phyloP scores from a whole-genome alignment of 2,797 vertebrate species.

The Esox lucius region DNA sequence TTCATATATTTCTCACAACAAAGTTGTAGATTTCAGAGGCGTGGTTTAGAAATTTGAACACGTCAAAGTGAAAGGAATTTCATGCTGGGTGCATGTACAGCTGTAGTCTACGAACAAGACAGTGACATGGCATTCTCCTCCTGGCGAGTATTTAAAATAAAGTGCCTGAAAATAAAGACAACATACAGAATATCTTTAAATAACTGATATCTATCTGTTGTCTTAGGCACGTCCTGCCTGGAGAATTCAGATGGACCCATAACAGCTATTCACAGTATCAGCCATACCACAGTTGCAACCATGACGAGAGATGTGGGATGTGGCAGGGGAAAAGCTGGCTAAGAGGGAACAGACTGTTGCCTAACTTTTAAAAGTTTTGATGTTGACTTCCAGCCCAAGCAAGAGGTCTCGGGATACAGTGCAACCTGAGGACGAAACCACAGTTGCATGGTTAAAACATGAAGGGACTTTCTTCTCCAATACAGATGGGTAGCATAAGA shows the following conservation, averaged over 20 bases:
- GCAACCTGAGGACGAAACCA: slow-evolving; percentile 47
- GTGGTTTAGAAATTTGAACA: background rate
- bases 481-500: slow-evolving; percentile 28
- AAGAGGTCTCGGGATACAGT: slow-evolving; percentile 19
- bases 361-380: slow-evolving; percentile 42
- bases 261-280: background rate
- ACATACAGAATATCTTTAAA: background rate
- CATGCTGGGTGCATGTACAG: background rate
- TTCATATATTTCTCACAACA: background rate
- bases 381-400: slow-evolving; percentile 43
- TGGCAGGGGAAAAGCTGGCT: slow-evolving; percentile 40
- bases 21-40: background rate
- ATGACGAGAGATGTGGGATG: slow-evolving; percentile 27
- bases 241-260: background rate
- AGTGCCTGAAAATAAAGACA: background rate
- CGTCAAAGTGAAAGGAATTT: background rate
- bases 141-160: background rate
- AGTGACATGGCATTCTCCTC: background rate
- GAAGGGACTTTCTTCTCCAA: slow-evolving; percentile 41
- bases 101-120: background rate
- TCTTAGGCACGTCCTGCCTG: background rate
- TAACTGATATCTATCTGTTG: background rate
- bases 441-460: slow-evolving; percentile 53
- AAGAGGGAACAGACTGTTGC: slow-evolving; percentile 41
- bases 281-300: slow-evolving; percentile 19